Evolutionary conservation across 2,113 vertebrate species (phyloP).

Genomic region (Bufo bufo): DNA sequence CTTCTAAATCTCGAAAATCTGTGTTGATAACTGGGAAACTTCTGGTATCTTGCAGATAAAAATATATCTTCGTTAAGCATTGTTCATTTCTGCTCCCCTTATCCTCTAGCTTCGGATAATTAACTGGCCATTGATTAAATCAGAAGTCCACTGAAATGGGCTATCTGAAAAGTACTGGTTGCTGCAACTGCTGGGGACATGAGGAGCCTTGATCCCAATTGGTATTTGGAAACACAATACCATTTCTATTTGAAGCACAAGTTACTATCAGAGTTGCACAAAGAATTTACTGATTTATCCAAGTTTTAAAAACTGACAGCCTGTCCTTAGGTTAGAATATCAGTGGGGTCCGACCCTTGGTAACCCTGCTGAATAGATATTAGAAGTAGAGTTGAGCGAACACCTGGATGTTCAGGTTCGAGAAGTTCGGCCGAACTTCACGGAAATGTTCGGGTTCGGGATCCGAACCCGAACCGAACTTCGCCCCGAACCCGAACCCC

Average conservation of each 20-base stretch:
- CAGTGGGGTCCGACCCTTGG: too few species aligned
- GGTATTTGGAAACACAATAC: not conserved
- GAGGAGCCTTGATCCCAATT: not conserved
- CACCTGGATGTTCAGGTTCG: too few species aligned
- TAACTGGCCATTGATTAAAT: not conserved
- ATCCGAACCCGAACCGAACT: too few species aligned
- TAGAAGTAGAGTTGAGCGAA: too few species aligned
- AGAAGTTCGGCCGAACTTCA: too few species aligned
- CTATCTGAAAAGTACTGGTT: not conserved
- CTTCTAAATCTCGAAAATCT: not conserved
- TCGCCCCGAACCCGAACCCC: too few species aligned
- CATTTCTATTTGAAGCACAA: not conserved
- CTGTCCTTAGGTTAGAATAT: too few species aligned
- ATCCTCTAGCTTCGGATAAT: not conserved
- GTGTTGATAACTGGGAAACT: not conserved
- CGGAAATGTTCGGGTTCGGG: too few species aligned
- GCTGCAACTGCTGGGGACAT: not conserved
- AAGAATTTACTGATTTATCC: too few species aligned
- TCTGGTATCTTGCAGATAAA: not conserved
- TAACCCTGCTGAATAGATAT: too few species aligned
- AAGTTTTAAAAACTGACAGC: too few species aligned
- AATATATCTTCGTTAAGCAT: not conserved
- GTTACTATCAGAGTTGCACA: too few species aligned
- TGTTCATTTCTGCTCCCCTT: not conserved
- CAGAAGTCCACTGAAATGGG: not conserved